Percentiles rank a stretch among this genome's conserved stretches.
Evolutionary conservation across 2,113 vertebrate species (phyloP).

Genomic region (Pluvianellus socialis): DNA sequence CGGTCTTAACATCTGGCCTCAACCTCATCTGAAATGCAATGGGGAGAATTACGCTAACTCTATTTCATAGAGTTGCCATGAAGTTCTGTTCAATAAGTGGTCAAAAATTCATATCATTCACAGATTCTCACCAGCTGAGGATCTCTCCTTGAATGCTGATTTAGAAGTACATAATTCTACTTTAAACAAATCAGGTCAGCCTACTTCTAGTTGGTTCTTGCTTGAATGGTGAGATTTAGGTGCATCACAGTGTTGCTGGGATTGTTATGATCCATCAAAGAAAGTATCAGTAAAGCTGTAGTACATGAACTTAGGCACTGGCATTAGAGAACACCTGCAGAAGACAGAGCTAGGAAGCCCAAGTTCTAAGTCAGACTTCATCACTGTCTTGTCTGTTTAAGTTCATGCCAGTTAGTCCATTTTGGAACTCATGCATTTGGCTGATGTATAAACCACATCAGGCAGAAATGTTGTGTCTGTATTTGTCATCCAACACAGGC

Average conservation of each 20-base stretch:
- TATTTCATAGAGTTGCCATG: not conserved
- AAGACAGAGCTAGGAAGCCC: not conserved
- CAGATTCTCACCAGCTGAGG: not conserved
- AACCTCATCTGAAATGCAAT: not conserved
- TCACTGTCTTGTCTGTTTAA: not conserved
- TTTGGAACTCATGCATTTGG: not conserved
- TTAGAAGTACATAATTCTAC: not conserved
- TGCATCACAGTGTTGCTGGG: not conserved
- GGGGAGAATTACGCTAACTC: not conserved
- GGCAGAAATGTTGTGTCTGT: not conserved
- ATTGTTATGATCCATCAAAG: not conserved
- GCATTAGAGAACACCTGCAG: not conserved
- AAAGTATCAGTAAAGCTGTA: not conserved
- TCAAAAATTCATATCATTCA: rapidly evolving
- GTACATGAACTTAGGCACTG: not conserved
- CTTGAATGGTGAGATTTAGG: not conserved
- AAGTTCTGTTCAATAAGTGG: not conserved
- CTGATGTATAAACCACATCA: not conserved
- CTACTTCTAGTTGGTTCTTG: not conserved
- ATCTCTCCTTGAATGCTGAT: not conserved
- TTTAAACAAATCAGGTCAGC: not conserved
- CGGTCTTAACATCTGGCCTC: not conserved
- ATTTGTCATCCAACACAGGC: not conserved
- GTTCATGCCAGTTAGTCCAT: not conserved
- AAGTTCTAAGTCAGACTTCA: not conserved